phyloP scores from a whole-genome alignment of 1,140 invertebrate genomes.

The Trichonephila clavata region DNA sequence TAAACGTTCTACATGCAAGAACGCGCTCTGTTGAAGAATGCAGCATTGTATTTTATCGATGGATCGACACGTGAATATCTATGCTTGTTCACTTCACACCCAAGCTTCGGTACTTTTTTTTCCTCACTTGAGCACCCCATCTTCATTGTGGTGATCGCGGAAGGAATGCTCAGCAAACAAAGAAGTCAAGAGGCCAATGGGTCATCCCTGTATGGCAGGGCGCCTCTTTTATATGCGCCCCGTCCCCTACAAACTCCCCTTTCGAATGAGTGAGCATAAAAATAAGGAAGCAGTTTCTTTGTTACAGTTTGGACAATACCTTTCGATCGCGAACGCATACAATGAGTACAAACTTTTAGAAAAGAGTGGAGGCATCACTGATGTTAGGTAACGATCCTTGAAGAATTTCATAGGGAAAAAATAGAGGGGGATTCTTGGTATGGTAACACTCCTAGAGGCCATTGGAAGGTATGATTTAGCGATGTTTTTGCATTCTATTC shows the following conservation, averaged over 20 bases:
- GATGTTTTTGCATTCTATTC: neutral
- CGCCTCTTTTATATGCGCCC: constrained; percentile 20
- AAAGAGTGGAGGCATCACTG: constrained; percentile 7
- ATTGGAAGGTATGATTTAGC: neutral
- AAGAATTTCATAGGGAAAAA: neutral
- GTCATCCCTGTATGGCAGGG: constrained; percentile 38
- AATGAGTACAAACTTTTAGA: neutral
- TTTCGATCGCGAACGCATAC: neutral
- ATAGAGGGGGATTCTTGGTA: neutral
- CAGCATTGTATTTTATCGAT: constrained; percentile 12
- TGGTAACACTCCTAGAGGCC: neutral
- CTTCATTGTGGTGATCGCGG: constrained; percentile 47
- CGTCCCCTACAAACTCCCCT: neutral
- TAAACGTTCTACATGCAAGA: neutral
- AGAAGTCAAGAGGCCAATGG: constrained; percentile 71
- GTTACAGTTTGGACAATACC: constrained; percentile 57
- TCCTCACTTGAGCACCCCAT: constrained; percentile 41
- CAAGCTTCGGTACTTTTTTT: neutral
- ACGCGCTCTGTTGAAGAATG: neutral
- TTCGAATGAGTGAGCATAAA: constrained; percentile 23
- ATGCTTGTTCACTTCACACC: constrained; percentile 47
- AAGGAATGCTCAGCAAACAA: constrained; percentile 67
- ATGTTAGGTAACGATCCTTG: constrained; percentile 23
- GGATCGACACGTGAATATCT: constrained; percentile 50
- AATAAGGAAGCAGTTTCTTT: constrained; percentile 67